Percentiles rank a stretch among this genome's conserved stretches.
Conservation (phyloP, 2,888 invertebrate genomes). For the Drosophila emarginata region DNA sequence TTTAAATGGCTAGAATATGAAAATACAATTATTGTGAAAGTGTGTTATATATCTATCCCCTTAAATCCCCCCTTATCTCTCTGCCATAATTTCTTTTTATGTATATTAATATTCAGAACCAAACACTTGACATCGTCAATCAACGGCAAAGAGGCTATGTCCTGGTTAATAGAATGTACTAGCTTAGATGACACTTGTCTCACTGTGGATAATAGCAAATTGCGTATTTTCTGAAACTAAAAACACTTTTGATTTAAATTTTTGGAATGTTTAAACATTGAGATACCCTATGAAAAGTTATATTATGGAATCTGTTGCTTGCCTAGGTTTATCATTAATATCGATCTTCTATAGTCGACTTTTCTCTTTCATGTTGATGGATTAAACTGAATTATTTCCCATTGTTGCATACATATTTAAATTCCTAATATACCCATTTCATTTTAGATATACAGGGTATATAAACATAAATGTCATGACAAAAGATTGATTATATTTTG, state of each 20-base stretch:
- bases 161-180: background rate
- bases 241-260: no score
- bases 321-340: no score
- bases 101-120: slow-evolving; percentile 9
- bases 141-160: slow-evolving; percentile 37
- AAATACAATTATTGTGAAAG: slow-evolving; percentile 64
- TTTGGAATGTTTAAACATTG: background rate
- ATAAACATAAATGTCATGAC: background rate
- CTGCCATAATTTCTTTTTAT: background rate
- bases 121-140: slow-evolving; percentile 79
- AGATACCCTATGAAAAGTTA: background rate
- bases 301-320: no score
- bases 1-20: slow-evolving; percentile 18
- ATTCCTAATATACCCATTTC: background rate
- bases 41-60: slow-evolving; percentile 42
- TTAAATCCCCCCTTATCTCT: background rate
- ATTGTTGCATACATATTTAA: no score
- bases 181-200: background rate
- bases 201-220: background rate
- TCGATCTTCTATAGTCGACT: no score
- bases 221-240: background rate
- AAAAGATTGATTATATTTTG: slow-evolving; percentile 27
- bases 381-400: no score
- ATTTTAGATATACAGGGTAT: background rate
- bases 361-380: background rate